phyloP scores from a whole-genome alignment of 2,888 invertebrate species.

The Amitus sp. region DNA sequence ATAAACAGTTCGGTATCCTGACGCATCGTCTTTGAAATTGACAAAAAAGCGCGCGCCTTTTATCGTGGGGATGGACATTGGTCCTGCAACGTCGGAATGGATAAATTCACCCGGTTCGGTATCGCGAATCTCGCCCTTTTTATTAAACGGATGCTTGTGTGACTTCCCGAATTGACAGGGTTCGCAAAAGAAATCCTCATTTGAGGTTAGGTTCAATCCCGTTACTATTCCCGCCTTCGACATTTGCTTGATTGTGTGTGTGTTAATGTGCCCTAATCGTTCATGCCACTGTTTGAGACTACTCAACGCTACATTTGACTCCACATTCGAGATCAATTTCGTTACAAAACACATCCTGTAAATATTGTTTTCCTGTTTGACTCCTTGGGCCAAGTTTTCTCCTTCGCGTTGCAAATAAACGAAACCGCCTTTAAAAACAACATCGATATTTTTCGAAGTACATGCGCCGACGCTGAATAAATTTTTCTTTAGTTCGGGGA shows the following conservation, averaged over 20 bases:
- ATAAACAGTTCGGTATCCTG: slow-evolving; percentile 26
- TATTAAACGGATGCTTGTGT: slow-evolving; percentile 47
- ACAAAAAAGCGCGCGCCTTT: slow-evolving; percentile 33
- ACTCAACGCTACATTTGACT: slow-evolving; percentile 29
- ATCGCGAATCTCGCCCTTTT: slow-evolving; percentile 14
- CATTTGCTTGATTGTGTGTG: slow-evolving; percentile 1
- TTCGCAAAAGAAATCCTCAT: slow-evolving; percentile 37
- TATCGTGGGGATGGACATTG: slow-evolving; percentile 26
- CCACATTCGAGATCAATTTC: neutral
- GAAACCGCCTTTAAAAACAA: slow-evolving; percentile 3
- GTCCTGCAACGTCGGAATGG: slow-evolving; percentile 38
- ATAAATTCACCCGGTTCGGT: slow-evolving; percentile 31
- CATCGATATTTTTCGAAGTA: slow-evolving; percentile 4
- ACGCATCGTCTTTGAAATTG: slow-evolving; percentile 38
- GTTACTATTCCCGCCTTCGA: neutral
- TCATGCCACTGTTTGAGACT: slow-evolving; percentile 35
- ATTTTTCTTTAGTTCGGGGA: slow-evolving; percentile 20
- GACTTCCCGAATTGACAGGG: slow-evolving; percentile 46
- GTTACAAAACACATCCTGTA: neutral
- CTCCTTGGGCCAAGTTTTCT: neutral
- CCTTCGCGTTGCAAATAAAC: neutral
- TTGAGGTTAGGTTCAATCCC: slow-evolving; percentile 16
- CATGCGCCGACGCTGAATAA: slow-evolving; percentile 24
- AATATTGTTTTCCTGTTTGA: slow-evolving; percentile 8
- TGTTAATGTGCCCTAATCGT: slow-evolving; percentile 39